Conservation (phyloP, 2,797 vertebrate species). For the Falco berigora region DNA sequence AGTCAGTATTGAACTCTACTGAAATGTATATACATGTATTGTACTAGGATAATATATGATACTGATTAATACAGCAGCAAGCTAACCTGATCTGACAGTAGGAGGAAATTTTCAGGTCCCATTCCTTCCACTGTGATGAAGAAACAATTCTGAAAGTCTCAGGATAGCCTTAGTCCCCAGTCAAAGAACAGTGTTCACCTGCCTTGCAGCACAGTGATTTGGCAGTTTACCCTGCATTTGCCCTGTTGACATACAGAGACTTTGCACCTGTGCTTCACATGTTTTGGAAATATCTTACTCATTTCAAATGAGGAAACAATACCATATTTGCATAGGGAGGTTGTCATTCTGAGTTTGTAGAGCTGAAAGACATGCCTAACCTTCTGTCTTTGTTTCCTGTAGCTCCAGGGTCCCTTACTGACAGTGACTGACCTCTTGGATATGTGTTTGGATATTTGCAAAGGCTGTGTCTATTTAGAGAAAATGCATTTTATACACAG, state of each 20-base stretch:
- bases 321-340: background rate
- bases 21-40: background rate
- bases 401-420: constrained; percentile 64
- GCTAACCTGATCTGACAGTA: background rate
- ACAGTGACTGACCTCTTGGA: constrained; percentile 69
- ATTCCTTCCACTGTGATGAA: background rate
- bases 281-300: background rate
- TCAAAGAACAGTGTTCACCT: background rate
- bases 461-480: constrained; percentile 78
- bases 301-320: background rate
- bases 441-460: constrained; percentile 73
- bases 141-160: background rate
- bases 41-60: background rate
- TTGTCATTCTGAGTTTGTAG: background rate
- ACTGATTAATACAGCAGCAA: background rate
- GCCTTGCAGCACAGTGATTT: background rate
- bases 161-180: background rate
- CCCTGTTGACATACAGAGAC: background rate
- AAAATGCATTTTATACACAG: constrained; percentile 79
- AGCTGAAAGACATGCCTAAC: background rate
- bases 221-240: background rate
- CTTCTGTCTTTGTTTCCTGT: constrained; percentile 18
- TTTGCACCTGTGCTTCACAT: background rate
- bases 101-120: background rate
- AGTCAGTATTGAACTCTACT: background rate